phyloP scores from a whole-genome alignment of 2,888 invertebrate genomes.

The Anticlea derivata region DNA sequence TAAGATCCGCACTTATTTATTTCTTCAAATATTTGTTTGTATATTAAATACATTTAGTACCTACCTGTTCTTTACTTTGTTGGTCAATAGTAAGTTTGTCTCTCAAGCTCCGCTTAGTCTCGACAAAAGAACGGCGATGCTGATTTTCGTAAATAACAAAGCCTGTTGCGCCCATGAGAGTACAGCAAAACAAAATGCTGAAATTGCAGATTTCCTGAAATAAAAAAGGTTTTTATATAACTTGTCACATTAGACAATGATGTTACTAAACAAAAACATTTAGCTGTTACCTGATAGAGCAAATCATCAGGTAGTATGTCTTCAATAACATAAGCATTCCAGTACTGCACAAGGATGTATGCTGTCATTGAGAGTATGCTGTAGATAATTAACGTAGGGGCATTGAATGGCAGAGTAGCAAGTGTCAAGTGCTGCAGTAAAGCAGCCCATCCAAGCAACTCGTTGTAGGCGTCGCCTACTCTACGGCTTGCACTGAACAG shows the following conservation, averaged over 20 bases:
- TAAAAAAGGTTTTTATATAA: conserved; percentile 10
- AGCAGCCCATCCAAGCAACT: conserved; percentile 90
- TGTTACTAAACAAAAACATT: background rate
- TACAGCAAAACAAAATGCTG: conserved; percentile 88
- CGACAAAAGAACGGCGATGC: conserved; percentile 93
- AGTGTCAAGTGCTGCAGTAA: conserved; percentile 89
- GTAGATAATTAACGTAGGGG: conserved; percentile 57
- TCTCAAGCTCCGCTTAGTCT: conserved; percentile 95
- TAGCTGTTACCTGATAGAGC: conserved; percentile 59
- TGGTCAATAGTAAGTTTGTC: conserved; percentile 97
- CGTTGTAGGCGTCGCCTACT: conserved; percentile 76
- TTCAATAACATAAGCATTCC: conserved; percentile 61
- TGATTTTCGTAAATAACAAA: conserved; percentile 91
- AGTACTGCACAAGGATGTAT: conserved; percentile 67
- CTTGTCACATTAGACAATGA: too few relatives aligned
- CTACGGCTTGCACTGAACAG: conserved; percentile 74
- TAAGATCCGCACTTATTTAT: background rate
- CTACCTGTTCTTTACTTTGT: conserved; percentile 95
- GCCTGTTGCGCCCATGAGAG: conserved; percentile 86
- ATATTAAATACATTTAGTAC: background rate
- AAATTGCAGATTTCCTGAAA: conserved; percentile 88
- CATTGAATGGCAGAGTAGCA: conserved; percentile 87
- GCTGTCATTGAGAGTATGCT: conserved; percentile 57
- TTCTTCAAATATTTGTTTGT: too few relatives aligned
- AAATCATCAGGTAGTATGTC: conserved; percentile 65